Conservation (phyloP, 2,888 invertebrate species). For the Conistra vaccinii region DNA sequence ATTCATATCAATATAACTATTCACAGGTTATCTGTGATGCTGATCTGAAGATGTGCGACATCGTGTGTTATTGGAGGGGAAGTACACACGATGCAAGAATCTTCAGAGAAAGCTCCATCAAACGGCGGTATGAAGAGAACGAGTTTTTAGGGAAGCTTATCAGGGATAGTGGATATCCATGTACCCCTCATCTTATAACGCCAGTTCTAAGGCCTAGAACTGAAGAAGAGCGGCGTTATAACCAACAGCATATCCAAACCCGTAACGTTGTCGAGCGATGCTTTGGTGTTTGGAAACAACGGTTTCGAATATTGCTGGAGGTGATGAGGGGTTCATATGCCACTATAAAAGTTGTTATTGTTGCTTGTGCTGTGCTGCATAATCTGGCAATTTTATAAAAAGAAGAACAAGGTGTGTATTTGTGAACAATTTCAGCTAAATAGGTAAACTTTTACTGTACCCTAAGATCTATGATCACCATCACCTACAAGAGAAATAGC, state of each 20-base stretch:
- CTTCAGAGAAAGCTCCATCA: not conserved
- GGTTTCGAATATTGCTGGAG: not conserved
- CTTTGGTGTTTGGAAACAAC: slow-evolving; percentile 4
- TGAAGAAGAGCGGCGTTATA: slow-evolving; percentile 3
- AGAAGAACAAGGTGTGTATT: not conserved
- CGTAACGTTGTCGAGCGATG: not conserved
- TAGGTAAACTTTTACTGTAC: not conserved
- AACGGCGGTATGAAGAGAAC: not conserved
- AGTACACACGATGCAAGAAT: not conserved
- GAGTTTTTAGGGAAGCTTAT: not conserved
- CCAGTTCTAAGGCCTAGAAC: not conserved
- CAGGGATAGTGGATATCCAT: not conserved
- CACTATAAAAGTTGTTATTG: not conserved
- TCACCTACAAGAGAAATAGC: not conserved
- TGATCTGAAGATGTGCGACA: not conserved
- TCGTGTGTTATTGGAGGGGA: not conserved
- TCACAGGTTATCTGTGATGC: not conserved
- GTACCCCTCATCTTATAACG: not conserved
- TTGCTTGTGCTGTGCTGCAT: not conserved
- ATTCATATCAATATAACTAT: not conserved
- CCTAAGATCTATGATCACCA: not conserved
- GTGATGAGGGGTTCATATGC: not conserved
- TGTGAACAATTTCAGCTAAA: not conserved
- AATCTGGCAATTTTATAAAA: not conserved
- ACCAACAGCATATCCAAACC: not conserved